Conservation (phyloP, 2,888 invertebrate genomes). For the Cremastobaeus sp. region DNA sequence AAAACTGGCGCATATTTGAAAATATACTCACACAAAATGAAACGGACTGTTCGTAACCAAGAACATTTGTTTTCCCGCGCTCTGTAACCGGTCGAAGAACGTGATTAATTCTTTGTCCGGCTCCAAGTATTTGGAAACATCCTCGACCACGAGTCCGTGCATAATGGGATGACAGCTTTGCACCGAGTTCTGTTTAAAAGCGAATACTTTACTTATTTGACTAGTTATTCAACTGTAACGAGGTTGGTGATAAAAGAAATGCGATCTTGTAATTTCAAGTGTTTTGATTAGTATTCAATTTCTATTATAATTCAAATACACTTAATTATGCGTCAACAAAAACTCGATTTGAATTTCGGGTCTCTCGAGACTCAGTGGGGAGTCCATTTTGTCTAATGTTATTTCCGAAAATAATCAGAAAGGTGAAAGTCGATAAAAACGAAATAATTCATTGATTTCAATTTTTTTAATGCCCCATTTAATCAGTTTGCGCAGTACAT, state of each 20-base stretch:
- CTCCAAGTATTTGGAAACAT: constrained; percentile 89
- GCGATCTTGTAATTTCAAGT: no score
- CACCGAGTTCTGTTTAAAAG: constrained; percentile 92
- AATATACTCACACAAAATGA: constrained; percentile 90
- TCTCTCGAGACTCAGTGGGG: not conserved
- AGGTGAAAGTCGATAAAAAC: constrained; percentile 21
- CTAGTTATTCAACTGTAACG: no score
- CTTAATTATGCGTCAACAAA: not conserved
- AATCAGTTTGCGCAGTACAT: not conserved
- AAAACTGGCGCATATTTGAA: not conserved
- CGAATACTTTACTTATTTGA: no score
- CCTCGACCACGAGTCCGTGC: constrained; percentile 91
- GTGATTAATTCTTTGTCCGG: constrained; percentile 85
- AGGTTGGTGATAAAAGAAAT: constrained; percentile 12
- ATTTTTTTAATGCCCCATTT: constrained; percentile 18
- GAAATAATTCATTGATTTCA: constrained; percentile 3
- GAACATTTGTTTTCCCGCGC: constrained; percentile 91
- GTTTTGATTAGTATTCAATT: constrained; percentile 10
- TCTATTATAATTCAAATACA: not conserved
- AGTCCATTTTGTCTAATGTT: not conserved
- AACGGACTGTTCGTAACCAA: constrained; percentile 98
- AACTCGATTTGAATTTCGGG: not conserved
- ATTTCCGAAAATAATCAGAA: no score
- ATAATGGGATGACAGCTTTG: constrained; percentile 92
- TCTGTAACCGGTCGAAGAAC: constrained; percentile 87